These are phyloP conservation scores for Atta colombica DNA, from an alignment of 1,140 invertebrate genomes.

Conservation along the genomic window DNA sequence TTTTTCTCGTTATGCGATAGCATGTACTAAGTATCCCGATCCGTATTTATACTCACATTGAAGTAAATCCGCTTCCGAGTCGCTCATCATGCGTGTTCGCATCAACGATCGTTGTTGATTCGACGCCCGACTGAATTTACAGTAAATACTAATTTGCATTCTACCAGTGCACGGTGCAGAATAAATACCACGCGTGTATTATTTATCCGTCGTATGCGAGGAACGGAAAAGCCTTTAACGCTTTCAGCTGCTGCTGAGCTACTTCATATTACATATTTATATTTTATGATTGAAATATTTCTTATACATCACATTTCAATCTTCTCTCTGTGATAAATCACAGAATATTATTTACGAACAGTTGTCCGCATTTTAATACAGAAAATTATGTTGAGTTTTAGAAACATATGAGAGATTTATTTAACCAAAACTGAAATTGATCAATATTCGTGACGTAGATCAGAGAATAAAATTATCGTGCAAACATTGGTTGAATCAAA, in stretches of 20 bases:
- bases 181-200: slow-evolving; percentile 45
- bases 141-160: slow-evolving; percentile 51
- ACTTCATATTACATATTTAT: slow-evolving; percentile 5
- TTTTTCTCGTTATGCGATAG: not conserved
- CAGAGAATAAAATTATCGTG: not conserved
- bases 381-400: not conserved
- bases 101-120: slow-evolving; percentile 13
- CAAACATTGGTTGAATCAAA: not conserved
- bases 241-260: slow-evolving; percentile 42
- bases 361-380: not conserved
- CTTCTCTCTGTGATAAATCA: slow-evolving; percentile 14
- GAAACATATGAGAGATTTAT: not conserved
- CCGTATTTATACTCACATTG: slow-evolving; percentile 48
- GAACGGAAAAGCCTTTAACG: slow-evolving; percentile 41
- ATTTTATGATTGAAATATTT: slow-evolving; percentile 25
- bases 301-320: slow-evolving; percentile 14
- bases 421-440: not conserved
- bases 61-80: slow-evolving; percentile 40
- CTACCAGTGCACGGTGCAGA: slow-evolving; percentile 35
- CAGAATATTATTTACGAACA: slow-evolving; percentile 31
- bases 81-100: slow-evolving; percentile 19
- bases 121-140: slow-evolving; percentile 39
- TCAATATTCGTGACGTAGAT: too few relatives aligned
- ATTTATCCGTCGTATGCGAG: slow-evolving; percentile 5
- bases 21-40: not conserved